Percentiles rank a stretch among this genome's conserved stretches.
phyloP scores from a whole-genome alignment of 2,113 vertebrate genomes.

The Zootoca vivipara region DNA sequence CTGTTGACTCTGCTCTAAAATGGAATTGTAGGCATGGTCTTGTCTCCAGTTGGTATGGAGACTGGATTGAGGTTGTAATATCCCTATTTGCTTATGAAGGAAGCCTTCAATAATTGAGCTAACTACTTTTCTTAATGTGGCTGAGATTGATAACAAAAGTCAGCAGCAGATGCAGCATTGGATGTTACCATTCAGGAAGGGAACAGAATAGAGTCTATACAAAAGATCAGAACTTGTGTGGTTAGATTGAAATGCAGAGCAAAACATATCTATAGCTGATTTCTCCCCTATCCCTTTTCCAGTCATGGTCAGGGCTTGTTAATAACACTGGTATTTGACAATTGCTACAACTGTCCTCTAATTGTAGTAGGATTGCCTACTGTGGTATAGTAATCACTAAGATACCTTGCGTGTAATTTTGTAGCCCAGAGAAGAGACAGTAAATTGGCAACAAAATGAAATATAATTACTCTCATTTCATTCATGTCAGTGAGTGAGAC shows the following conservation, averaged over 20 bases:
- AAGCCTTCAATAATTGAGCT: not conserved
- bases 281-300: not conserved
- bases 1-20: not conserved
- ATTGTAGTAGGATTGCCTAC: not conserved
- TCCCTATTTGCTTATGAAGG: not conserved
- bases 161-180: not conserved
- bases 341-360: not conserved
- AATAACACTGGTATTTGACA: not conserved
- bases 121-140: not conserved
- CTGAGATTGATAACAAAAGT: not conserved
- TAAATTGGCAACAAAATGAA: not conserved
- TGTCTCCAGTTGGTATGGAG: not conserved
- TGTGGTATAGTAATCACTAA: not conserved
- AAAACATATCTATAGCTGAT: not conserved
- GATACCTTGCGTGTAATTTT: not conserved
- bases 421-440: not conserved
- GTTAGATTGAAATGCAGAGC: not conserved
- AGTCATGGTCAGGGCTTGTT: not conserved
- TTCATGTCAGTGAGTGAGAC: not conserved
- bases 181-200: not conserved
- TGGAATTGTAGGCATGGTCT: not conserved
- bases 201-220: not conserved
- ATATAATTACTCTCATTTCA: not conserved
- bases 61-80: not conserved
- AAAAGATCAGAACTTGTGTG: not conserved